These are phyloP conservation scores for Caenorhabditis sp. DNA, from an alignment of 2,888 invertebrate genomes.

Conservation along the genomic window DNA sequence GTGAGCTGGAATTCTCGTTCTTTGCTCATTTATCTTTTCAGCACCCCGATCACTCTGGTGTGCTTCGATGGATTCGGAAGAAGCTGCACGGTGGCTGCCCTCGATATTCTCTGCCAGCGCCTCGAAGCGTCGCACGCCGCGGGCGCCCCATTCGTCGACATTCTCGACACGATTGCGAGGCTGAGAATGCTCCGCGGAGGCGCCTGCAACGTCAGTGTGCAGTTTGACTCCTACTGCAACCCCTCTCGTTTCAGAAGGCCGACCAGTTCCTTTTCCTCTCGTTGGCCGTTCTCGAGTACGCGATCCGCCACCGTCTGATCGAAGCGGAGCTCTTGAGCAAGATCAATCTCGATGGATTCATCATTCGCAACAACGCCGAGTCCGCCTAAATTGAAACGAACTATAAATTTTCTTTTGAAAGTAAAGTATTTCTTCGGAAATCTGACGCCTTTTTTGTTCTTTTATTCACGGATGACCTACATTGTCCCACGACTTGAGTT, in stretches of 20 bases:
- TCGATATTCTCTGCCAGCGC: slow-evolving; percentile 70
- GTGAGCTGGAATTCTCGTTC: neutral
- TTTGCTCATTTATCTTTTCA: slow-evolving; percentile 11
- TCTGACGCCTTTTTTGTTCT: neutral
- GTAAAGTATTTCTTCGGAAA: neutral
- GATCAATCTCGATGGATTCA: slow-evolving; percentile 32
- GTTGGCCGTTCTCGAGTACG: slow-evolving; percentile 70
- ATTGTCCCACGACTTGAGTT: slow-evolving; percentile 18
- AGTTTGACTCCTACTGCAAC: too few species aligned
- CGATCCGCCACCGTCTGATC: slow-evolving; percentile 59
- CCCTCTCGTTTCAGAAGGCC: slow-evolving; percentile 59
- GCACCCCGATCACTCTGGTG: slow-evolving; percentile 69
- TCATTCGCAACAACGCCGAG: slow-evolving; percentile 7
- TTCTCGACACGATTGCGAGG: slow-evolving; percentile 67
- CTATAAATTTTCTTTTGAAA: neutral
- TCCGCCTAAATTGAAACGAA: neutral
- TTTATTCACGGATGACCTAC: slow-evolving; percentile 43
- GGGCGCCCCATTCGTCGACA: slow-evolving; percentile 62
- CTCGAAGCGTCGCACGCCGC: slow-evolving; percentile 60
- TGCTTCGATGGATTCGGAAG: slow-evolving; percentile 71
- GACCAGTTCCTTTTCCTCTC: slow-evolving; percentile 69
- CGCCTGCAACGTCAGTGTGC: slow-evolving; percentile 48
- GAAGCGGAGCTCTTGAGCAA: slow-evolving; percentile 17
- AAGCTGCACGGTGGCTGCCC: slow-evolving; percentile 65
- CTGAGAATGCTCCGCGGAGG: slow-evolving; percentile 69